A percentile compares a stretch with the other conserved stretches of the same genome.
These are phyloP conservation scores for Megaceryle alcyon DNA, from an alignment of 2,797 vertebrate genomes.

Conservation along the genomic window DNA sequence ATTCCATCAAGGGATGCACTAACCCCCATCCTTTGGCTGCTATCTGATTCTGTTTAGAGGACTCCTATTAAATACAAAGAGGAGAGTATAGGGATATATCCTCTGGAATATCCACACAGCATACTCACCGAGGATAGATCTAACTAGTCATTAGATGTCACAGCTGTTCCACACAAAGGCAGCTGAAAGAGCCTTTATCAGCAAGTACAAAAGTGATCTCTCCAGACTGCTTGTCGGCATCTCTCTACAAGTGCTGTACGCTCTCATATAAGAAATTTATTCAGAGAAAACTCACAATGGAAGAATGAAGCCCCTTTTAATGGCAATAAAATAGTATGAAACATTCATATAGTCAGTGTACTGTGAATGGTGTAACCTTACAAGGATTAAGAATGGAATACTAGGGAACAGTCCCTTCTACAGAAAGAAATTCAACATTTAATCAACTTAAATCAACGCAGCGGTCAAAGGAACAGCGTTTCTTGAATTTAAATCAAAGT, in stretches of 20 bases:
- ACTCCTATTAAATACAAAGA: slow-evolving; percentile 65
- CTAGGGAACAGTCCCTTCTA: slow-evolving; percentile 10
- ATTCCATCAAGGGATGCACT: slow-evolving; percentile 28
- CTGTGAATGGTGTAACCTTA: slow-evolving; percentile 50
- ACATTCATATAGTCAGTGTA: slow-evolving; percentile 46
- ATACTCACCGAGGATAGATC: slow-evolving; percentile 62
- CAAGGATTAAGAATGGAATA: slow-evolving; percentile 39
- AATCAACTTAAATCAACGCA: slow-evolving; percentile 34
- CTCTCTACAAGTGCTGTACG: slow-evolving; percentile 51
- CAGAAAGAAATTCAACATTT: neutral
- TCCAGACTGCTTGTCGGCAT: slow-evolving; percentile 61
- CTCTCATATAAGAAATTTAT: slow-evolving; percentile 72
- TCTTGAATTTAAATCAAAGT: slow-evolving; percentile 14
- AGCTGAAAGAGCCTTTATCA: slow-evolving; percentile 78
- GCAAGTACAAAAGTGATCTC: slow-evolving; percentile 69
- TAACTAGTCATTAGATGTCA: slow-evolving; percentile 66
- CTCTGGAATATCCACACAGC: slow-evolving; percentile 66
- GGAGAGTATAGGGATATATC: slow-evolving; percentile 69
- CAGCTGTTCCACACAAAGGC: slow-evolving; percentile 72
- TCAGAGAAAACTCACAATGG: slow-evolving; percentile 64
- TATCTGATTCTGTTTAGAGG: neutral
- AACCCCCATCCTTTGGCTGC: slow-evolving; percentile 24
- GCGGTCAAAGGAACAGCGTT: neutral
- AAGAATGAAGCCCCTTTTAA: slow-evolving; percentile 64
- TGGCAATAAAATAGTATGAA: slow-evolving; percentile 50